Evolutionary conservation across 2,888 invertebrate species (phyloP).

Genomic region (Polyploca ridens): DNA sequence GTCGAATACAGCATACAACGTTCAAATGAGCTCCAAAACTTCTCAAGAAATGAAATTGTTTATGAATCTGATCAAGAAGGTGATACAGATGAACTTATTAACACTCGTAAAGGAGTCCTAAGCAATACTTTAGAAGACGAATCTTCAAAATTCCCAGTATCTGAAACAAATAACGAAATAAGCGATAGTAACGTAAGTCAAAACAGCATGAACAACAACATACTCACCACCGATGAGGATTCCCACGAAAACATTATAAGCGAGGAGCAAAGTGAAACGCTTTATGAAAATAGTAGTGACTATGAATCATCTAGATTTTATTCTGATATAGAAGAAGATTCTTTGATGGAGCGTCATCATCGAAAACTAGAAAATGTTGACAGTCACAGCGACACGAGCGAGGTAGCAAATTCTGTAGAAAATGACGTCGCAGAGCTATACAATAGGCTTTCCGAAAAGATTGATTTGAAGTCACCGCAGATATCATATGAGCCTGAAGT

Average conservation of each 20-base stretch:
- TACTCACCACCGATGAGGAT: conserved; percentile 44
- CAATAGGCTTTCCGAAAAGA: conserved; percentile 54
- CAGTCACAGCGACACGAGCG: conserved; percentile 47
- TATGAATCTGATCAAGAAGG: neutral
- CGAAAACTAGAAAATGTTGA: conserved; percentile 25
- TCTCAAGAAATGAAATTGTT: conserved; percentile 14
- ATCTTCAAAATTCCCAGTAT: conserved; percentile 53
- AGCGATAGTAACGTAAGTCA: conserved; percentile 37
- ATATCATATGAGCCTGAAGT: conserved; percentile 39
- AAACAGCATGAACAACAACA: conserved; percentile 40
- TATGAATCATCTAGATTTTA: conserved; percentile 42
- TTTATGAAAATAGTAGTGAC: conserved; percentile 45
- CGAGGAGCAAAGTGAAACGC: conserved; percentile 37
- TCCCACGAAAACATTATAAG: conserved; percentile 40
- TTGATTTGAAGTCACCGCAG: conserved; percentile 41
- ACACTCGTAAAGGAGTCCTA: conserved; percentile 22
- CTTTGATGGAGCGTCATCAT: conserved; percentile 53
- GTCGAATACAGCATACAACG: conserved; percentile 60
- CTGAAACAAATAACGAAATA: conserved; percentile 48
- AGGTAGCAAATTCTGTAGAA: conserved; percentile 57
- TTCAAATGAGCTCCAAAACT: conserved; percentile 25
- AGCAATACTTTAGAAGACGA: conserved; percentile 47
- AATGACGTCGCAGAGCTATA: conserved; percentile 68
- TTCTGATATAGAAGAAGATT: conserved; percentile 70
- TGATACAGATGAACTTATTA: neutral